A percentile compares a stretch with the other conserved stretches of the same genome.
These are phyloP conservation scores for Cantharis lateralis DNA, from an alignment of 2,888 invertebrate species.

Conservation along the genomic window DNA sequence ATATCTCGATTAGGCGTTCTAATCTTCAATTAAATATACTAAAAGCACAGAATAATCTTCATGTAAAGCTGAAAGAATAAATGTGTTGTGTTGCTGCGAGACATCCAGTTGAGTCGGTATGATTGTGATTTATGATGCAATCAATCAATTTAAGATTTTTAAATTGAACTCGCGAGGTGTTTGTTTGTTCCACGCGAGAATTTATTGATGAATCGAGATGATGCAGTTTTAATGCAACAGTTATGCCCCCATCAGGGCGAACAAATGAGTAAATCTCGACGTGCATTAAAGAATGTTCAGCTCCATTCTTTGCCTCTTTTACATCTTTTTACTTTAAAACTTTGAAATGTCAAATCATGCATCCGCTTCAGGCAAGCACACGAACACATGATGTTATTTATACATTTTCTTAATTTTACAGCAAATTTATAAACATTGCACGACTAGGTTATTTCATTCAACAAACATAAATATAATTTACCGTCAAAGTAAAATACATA, in stretches of 20 bases:
- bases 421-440: background rate
- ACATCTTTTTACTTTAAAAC: background rate
- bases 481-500: background rate
- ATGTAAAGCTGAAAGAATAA: background rate
- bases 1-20: background rate
- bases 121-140: background rate
- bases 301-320: background rate
- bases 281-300: background rate
- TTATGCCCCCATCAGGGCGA: background rate
- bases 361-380: background rate
- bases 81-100: background rate
- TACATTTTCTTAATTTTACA: background rate
- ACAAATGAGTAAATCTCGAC: background rate
- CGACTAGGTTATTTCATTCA: background rate
- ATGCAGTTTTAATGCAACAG: background rate
- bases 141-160: background rate
- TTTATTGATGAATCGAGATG: background rate
- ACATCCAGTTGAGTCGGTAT: background rate
- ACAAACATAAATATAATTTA: background rate
- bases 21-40: background rate
- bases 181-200: background rate
- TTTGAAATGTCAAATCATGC: background rate
- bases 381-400: background rate
- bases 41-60: background rate
- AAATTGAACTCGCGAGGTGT: background rate